Evolutionary conservation across 1,140 invertebrate genomes (phyloP), one percentile per base, ranked within the genome.

Genomic region (Bombus vancouverensis): DNA sequence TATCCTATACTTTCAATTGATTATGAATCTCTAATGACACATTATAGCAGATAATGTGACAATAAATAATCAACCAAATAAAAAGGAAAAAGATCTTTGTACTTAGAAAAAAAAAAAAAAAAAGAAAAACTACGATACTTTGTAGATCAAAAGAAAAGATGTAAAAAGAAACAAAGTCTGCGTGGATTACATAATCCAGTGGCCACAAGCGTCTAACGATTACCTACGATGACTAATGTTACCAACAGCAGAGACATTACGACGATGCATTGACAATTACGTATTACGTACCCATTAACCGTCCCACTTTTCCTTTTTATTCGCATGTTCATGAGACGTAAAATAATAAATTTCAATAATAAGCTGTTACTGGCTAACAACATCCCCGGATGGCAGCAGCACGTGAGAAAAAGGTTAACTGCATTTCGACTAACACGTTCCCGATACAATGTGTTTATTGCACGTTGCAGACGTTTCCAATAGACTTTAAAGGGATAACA

Each of bases 331-430:
- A 81, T 77, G 66, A 85, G 44, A 81, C 70, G 59, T 53, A 59
- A 81, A 85, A 80, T 53, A 88, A 81, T 74, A 77, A 89, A 88
- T 83, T 74, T 42, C 34, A 70, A 32, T 88, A 87, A 89, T 44
- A 59, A 89, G 57, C 73, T 37, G 44, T 65, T 37, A 12, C 10
- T 39, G 47, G 59, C 76, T 85, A 81, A 85, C 77, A 62, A 81
- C 70, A 85, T 88, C 87, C 86, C 59, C 22, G 32, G 47, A 53
- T 53, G 47, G 57, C 42, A 74, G n/a, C 81, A 89, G 25, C 81
- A 89, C 73, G 87, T 89, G 87, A 79, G 87, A 89, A 85, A 70
- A 66, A 42, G 59, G 76, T 81, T 72, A 81, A 73, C 42, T 73
- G 81, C 72, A 59, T 80, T 84, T 75, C 65, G 78, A 47, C 37